Base-by-base conservation (phyloP, 2,797 vertebrate species). In the Anguilla obscura region DNA sequence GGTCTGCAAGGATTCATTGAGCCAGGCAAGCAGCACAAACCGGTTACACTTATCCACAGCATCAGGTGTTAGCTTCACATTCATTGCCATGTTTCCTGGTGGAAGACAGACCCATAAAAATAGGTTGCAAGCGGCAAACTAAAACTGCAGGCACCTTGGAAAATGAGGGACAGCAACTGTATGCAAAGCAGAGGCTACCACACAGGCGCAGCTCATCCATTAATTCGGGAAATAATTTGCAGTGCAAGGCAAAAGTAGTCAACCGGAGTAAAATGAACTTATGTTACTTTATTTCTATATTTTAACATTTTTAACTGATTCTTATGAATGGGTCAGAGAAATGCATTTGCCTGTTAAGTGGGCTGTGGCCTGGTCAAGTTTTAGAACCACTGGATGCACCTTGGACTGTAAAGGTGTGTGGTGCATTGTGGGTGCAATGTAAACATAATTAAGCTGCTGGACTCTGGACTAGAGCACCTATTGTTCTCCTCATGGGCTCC, bases 1-100 rank as follows among this genome's bases (percentile, higher is more conserved):
- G 0, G 95, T 96, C 88, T 95, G 91, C 54, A 97, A 92, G 9
- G 92, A 88, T 82, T 50, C 90, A 88, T 96, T 96, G 82, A 93
- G 80, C 96, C 96, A 97, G 18, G 36, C 48, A 90, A 97, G 24
- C 91, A 95, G 4, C 2, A 91, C 69, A 58, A 85, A 89, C 45
- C 90, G 92, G 86, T 87, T 95, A 52, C 82, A 90, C 89, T 94
- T 95, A 8, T 94, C 92, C 0, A 33, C 3, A 50, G 1, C 8
- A 0, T 90, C 86, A n/a, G 91, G 91, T 40, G 84, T 91, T 89
- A 91, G 88, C 50, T 88, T 86, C 58, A 27, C 85, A 85, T 89
- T 50, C 54, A 87, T 92, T 60, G 89, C 92, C 96, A 96, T 96
- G 60, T 85, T 90, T 90, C 87, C 74, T 90, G 21, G 14, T 58